phyloP scores from a whole-genome alignment of 2,888 invertebrate genomes.

The Agrochola circellaris region DNA sequence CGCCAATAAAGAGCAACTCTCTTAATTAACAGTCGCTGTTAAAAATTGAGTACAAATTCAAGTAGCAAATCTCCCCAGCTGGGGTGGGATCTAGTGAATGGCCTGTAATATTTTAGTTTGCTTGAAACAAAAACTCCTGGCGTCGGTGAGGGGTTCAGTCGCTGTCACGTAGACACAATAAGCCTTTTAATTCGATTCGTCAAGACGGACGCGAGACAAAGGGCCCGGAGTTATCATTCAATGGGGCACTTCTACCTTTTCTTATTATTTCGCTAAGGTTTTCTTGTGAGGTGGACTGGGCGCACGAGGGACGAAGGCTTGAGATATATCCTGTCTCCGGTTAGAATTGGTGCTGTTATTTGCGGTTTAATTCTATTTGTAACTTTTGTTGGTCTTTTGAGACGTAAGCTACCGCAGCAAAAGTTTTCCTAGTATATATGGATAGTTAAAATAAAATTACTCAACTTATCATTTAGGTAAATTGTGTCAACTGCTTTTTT shows the following conservation, averaged over 20 bases:
- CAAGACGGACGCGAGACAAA: conserved; percentile 90
- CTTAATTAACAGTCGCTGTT: conserved; percentile 90
- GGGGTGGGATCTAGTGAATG: conserved; percentile 87
- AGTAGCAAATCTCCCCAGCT: conserved; percentile 85
- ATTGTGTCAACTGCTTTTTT: neutral
- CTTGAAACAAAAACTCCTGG: conserved; percentile 88
- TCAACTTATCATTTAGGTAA: neutral
- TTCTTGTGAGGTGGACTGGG: conserved; percentile 83
- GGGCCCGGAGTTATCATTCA: conserved; percentile 90
- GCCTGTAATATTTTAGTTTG: conserved; percentile 90
- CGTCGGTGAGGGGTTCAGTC: conserved; percentile 78
- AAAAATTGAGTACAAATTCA: conserved; percentile 91
- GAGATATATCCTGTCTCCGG: conserved; percentile 60
- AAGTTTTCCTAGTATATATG: neutral
- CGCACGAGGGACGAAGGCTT: conserved; percentile 70
- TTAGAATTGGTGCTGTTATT: conserved; percentile 9
- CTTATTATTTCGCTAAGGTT: conserved; percentile 89
- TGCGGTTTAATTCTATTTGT: neutral
- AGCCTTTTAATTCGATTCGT: conserved; percentile 91
- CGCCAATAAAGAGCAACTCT: conserved; percentile 89
- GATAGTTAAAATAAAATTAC: neutral
- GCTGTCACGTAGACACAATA: conserved; percentile 91
- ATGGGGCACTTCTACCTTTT: conserved; percentile 90
- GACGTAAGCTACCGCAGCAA: neutral
- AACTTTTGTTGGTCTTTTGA: neutral